Conservation (phyloP, 2,113 vertebrate species). For the Hypanus sabinus region DNA sequence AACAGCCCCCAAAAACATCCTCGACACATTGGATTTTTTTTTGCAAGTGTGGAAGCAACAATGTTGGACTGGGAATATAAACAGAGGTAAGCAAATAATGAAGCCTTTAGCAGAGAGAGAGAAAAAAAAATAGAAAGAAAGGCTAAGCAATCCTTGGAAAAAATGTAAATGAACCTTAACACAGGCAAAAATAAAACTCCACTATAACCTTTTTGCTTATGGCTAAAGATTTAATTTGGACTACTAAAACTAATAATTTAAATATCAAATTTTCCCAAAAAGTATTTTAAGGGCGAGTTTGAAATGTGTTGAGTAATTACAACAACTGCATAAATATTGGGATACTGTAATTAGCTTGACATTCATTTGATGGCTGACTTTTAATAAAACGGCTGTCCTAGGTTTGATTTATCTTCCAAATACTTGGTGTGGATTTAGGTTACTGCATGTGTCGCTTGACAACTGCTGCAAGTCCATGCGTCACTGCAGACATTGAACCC, state of each 20-base stretch:
- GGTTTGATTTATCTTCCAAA: conserved; percentile 48
- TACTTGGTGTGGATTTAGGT: conserved; percentile 45
- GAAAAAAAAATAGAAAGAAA: not conserved
- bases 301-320: not conserved
- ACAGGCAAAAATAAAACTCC: not conserved
- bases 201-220: not conserved
- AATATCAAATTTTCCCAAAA: not conserved
- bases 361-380: conserved; percentile 45
- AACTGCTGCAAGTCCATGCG: conserved; percentile 58
- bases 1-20: not conserved
- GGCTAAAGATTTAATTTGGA: not conserved
- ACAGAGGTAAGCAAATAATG: not conserved
- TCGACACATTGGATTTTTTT: not conserved
- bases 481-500: conserved; percentile 51
- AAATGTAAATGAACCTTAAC: not conserved
- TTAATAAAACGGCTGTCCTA: conserved; percentile 44
- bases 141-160: not conserved
- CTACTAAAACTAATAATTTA: not conserved
- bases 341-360: conserved; percentile 43
- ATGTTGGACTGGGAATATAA: not conserved
- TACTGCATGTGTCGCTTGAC: conserved; percentile 49
- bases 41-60: not conserved
- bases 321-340: not conserved
- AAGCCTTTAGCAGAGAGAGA: not conserved
- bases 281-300: not conserved